phyloP scores from a whole-genome alignment of 2,797 vertebrate genomes.

The Siniperca scherzeri region DNA sequence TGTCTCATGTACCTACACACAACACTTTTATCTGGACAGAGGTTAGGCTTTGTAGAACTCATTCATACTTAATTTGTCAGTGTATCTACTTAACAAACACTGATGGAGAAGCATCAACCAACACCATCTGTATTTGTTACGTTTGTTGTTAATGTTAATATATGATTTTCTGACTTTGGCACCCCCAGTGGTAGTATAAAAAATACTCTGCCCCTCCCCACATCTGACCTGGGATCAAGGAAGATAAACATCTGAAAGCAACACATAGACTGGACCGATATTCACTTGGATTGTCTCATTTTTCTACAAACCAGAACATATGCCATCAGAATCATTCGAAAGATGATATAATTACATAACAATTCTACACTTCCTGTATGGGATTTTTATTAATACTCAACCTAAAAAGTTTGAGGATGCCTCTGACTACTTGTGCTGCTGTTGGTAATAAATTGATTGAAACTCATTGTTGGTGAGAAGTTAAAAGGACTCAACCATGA shows the following conservation, averaged over 20 bases:
- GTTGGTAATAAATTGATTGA: not conserved
- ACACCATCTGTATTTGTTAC: no score
- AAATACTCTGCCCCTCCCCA: not conserved
- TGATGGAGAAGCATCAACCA: not conserved
- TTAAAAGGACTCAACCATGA: not conserved
- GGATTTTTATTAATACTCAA: not conserved
- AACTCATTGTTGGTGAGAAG: not conserved
- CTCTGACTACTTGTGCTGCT: not conserved
- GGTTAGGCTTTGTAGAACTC: not conserved
- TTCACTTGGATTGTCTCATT: not conserved
- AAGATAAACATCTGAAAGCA: not conserved
- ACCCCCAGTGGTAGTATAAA: not conserved
- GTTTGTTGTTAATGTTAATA: not conserved
- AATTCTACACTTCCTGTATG: not conserved
- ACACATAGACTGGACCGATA: not conserved
- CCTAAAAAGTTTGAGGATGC: not conserved
- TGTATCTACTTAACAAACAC: not conserved
- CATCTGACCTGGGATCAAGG: not conserved
- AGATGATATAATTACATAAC: not conserved
- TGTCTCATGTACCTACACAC: not conserved
- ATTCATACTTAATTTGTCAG: not conserved
- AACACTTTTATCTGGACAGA: not conserved
- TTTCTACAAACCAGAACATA: constrained; percentile 1
- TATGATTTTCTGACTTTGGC: not conserved
- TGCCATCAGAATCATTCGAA: not conserved